A percentile compares a stretch with the other conserved stretches of the same genome.
phyloP scores from a whole-genome alignment of 1,140 invertebrate species.

The Cydia splendana region DNA sequence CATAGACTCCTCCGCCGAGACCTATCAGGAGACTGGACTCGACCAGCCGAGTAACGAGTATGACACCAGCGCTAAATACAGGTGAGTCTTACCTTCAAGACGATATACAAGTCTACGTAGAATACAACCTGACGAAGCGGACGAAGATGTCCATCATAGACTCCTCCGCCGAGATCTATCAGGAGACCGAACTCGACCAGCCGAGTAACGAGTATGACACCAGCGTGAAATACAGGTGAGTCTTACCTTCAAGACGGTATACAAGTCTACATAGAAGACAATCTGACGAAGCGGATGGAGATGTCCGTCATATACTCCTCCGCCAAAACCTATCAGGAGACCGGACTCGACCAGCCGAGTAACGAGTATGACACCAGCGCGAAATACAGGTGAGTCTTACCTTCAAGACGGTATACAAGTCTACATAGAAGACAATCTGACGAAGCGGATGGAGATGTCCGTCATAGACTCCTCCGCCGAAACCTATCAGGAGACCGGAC shows the following conservation, averaged over 20 bases:
- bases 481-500: constrained; percentile 81
- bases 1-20: constrained; percentile 84
- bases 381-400: too few species aligned
- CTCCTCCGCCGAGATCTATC: constrained; percentile 88
- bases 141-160: constrained; percentile 71
- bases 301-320: constrained; percentile 70
- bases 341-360: constrained; percentile 53
- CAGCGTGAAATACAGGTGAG: too few species aligned
- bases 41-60: constrained; percentile 55
- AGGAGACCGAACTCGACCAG: constrained; percentile 62
- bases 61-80: constrained; percentile 42
- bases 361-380: constrained; percentile 51
- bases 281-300: constrained; percentile 77
- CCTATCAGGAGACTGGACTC: constrained; percentile 79
- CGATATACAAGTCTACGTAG: too few species aligned
- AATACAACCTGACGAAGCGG: constrained; percentile 76
- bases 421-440: constrained; percentile 72
- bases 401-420: too few species aligned
- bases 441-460: constrained; percentile 71
- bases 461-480: constrained; percentile 84
- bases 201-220: constrained; percentile 54
- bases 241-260: too few species aligned
- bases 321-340: constrained; percentile 88
- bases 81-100: too few species aligned
- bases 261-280: constrained; percentile 53